Percentiles rank a stretch among this genome's conserved stretches.
Conservation (phyloP, 2,888 invertebrate genomes). For the Spialia ferax region DNA sequence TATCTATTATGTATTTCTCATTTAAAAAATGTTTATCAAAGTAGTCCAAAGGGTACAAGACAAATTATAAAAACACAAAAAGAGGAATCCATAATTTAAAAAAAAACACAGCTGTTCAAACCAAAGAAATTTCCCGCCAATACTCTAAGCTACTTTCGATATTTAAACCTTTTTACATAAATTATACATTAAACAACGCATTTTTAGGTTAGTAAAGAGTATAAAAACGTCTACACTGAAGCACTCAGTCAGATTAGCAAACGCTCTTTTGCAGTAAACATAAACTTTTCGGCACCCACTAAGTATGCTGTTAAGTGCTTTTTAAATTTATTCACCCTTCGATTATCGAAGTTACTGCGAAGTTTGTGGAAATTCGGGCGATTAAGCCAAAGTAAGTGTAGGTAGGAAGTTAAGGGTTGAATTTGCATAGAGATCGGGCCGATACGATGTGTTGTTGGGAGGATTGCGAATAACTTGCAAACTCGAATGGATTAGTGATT, state of each 20-base stretch:
- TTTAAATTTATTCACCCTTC: constrained; percentile 86
- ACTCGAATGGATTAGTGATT: neutral
- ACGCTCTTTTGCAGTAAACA: constrained; percentile 62
- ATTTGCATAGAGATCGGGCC: constrained; percentile 78
- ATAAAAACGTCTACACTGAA: constrained; percentile 32
- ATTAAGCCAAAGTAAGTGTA: constrained; percentile 76
- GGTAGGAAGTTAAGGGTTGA: constrained; percentile 79
- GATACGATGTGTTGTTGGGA: constrained; percentile 52
- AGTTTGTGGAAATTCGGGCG: constrained; percentile 76
- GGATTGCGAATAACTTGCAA: constrained; percentile 31
- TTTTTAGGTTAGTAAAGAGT: constrained; percentile 18
- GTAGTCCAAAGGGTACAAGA: no score
- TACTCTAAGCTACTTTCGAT: constrained; percentile 14
- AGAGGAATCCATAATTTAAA: no score
- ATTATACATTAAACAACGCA: constrained; percentile 20
- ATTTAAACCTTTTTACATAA: constrained; percentile 24
- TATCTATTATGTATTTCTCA: no score
- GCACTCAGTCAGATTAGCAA: constrained; percentile 51
- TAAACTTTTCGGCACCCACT: constrained; percentile 77
- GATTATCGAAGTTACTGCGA: constrained; percentile 70
- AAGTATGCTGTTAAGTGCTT: constrained; percentile 77
- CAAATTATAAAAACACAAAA: no score
- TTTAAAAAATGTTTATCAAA: no score
- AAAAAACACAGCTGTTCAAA: neutral
- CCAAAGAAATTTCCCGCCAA: neutral